Base-by-base conservation (phyloP, 1,140 invertebrate species). In the Bombus waltoni region DNA sequence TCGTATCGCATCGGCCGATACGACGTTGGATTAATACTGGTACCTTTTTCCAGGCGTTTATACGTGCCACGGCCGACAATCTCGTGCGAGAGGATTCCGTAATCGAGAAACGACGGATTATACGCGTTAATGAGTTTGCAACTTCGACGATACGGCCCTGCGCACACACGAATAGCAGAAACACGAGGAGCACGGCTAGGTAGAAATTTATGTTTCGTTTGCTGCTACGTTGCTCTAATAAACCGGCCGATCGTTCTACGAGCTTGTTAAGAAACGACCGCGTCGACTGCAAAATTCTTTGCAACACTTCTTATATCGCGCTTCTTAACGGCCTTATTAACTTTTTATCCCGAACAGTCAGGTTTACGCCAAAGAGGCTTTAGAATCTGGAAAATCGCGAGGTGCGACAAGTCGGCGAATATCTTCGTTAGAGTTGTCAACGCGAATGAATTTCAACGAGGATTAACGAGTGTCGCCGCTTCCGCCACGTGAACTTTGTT, bases 181-280 rank as follows among this genome's bases (percentile, higher is more conserved):
- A 70, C 74, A 32, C 59, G 47, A 83, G 9, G 10, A 57, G 47
- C 5, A 6, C 1, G n/a, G n/a, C 18, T 8, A 5, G 11, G 1
- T 32, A 59, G n/a, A 38, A 47, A 86, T 66, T 81, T 73, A 40
- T 70, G 44, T 47, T 57, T n/a, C 71, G 10, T 59, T 59, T 35
- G 59, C 38, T 38, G 32, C n/a, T 42, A 75, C 62, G n/a, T 82
- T 35, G 40, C 22, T 44, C 38, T 32, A 77, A 57, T 78, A 78
- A 83, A 47, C 81, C 59, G 40, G 44, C 38, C 57, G 47, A 74
- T 65, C 72, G 44, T 40, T 11, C 25, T 47, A 83, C 80, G 32
- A 71, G 40, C 65, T 62, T 40, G 73, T 53, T 86, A 86, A 59
- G 18, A 25, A n/a, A 62, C 65, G 35, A 81, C 47, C 22, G 5